Conservation (phyloP, 2,888 invertebrate genomes). For the Physocephala rufipes region DNA sequence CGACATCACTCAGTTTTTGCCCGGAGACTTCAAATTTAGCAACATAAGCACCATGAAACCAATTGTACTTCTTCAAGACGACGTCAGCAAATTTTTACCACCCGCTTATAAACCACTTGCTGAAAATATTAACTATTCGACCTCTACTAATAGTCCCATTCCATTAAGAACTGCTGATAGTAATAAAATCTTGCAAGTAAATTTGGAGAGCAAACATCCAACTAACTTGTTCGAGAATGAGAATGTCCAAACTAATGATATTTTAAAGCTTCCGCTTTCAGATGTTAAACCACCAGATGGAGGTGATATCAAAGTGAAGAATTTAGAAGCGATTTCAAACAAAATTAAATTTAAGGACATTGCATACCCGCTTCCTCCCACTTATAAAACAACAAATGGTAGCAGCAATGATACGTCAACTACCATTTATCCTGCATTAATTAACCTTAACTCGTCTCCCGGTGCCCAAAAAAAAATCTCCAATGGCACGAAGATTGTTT, state of each 20-base stretch:
- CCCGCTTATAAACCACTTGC: conserved; percentile 70
- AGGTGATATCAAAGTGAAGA: conserved; percentile 38
- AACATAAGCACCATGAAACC: conserved; percentile 44
- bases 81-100: conserved; percentile 73
- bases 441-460: conserved; percentile 47
- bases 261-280: conserved; percentile 72
- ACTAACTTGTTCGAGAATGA: conserved; percentile 35
- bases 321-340: conserved; percentile 49
- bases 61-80: conserved; percentile 69
- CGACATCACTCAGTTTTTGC: conserved; percentile 73
- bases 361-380: conserved; percentile 68
- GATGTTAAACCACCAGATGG: conserved; percentile 66
- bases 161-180: conserved; percentile 68
- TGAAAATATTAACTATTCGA: conserved; percentile 41
- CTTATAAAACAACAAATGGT: conserved; percentile 66
- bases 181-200: conserved; percentile 71
- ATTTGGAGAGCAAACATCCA: conserved; percentile 64
- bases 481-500: conserved; percentile 74
- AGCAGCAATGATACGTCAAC: conserved; percentile 43
- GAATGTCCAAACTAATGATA: conserved; percentile 60
- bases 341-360: conserved; percentile 64
- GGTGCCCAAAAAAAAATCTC: conserved; percentile 55
- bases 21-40: conserved; percentile 68
- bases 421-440: conserved; percentile 43
- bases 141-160: conserved; percentile 39